Conservation (phyloP, 2,888 invertebrate species). For the Tetramorium bicarinatum region DNA sequence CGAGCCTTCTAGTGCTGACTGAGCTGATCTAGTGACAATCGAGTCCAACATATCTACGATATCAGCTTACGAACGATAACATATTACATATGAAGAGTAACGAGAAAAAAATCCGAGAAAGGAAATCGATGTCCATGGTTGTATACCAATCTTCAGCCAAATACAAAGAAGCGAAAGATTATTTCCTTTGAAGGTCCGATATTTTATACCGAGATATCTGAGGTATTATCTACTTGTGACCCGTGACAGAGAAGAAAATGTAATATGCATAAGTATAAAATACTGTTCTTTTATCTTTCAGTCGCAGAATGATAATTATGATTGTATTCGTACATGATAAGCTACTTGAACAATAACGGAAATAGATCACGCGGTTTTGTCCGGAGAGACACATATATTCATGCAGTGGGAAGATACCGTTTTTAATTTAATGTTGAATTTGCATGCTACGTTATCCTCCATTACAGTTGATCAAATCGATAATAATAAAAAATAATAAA, state of each 20-base stretch:
- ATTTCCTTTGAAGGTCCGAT: neutral
- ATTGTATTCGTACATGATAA: conserved; percentile 13
- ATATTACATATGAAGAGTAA: neutral
- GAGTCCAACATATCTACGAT: conserved; percentile 70
- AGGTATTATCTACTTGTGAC: neutral
- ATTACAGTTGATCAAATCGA: conserved; percentile 37
- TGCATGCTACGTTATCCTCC: conserved; percentile 38
- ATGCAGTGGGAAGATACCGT: neutral
- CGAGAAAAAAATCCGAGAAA: neutral
- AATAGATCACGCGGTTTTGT: neutral
- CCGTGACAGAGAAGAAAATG: neutral
- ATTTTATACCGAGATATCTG: neutral
- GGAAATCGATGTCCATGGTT: neutral
- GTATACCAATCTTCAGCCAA: neutral
- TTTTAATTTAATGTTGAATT: conserved; percentile 49
- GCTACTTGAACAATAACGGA: neutral
- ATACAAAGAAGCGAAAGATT: neutral
- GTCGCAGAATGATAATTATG: neutral
- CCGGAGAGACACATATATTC: neutral
- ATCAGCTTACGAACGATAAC: conserved; percentile 21
- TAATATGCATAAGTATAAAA: conserved; percentile 15
- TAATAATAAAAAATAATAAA: conserved; percentile 49
- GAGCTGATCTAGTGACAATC: conserved; percentile 66
- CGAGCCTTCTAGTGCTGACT: conserved; percentile 66
- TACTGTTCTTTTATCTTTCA: neutral